A percentile compares a stretch with the other conserved stretches of the same genome.
Evolutionary conservation across 2,888 invertebrate species (phyloP).

Genomic region (Eupeodes latifasciatus): DNA sequence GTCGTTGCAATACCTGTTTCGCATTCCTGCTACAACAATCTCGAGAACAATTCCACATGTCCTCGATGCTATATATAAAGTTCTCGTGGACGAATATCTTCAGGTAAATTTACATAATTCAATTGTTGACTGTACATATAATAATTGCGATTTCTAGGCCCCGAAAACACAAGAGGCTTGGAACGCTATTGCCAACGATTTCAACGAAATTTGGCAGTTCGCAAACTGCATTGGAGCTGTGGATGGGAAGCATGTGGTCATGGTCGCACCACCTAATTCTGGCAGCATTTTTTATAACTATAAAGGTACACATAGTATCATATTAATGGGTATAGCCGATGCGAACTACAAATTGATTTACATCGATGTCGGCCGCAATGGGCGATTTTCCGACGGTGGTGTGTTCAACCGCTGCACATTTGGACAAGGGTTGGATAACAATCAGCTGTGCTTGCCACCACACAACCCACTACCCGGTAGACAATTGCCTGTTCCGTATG

Average conservation of each 20-base stretch:
- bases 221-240: conserved; percentile 26
- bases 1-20: conserved; percentile 1
- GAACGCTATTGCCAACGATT: conserved; percentile 16
- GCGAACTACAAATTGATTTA: not conserved
- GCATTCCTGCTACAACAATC: conserved; percentile 1
- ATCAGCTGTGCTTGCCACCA: conserved; percentile 21
- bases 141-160: not conserved
- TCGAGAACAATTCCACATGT: conserved; percentile 6
- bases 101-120: not conserved
- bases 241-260: conserved; percentile 28
- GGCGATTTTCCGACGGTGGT: conserved; percentile 13
- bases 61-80: conserved; percentile 17
- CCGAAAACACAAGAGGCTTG: conserved; percentile 8
- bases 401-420: conserved; percentile 23
- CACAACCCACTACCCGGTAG: not conserved
- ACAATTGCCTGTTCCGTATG: not conserved
- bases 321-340: not conserved
- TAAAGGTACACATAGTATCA: conserved; percentile 24
- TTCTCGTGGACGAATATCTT: conserved; percentile 14
- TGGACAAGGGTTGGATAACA: conserved; percentile 28
- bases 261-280: conserved; percentile 18
- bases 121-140: not conserved
- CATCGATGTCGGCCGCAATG: not conserved
- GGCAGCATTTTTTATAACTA: conserved; percentile 34
- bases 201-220: conserved; percentile 23